Conservation (phyloP, 2,888 invertebrate genomes). For the Synergus itoensis region DNA sequence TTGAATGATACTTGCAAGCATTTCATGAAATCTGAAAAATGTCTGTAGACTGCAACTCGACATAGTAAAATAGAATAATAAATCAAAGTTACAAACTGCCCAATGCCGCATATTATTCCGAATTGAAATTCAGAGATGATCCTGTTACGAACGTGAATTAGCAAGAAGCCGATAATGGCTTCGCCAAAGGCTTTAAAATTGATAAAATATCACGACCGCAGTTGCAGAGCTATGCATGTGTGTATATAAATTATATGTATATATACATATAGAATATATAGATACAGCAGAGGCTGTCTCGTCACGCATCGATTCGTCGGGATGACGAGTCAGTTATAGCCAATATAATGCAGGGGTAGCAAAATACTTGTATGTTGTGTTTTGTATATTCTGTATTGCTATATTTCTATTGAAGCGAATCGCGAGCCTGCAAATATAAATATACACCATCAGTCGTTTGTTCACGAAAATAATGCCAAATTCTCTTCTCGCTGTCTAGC, state of each 20-base stretch:
- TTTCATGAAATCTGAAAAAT: background rate
- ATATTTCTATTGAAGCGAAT: slow-evolving; percentile 43
- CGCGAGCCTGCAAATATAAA: slow-evolving; percentile 53
- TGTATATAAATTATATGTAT: slow-evolving; percentile 26
- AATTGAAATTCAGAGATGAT: slow-evolving; percentile 65
- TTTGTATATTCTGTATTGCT: slow-evolving; percentile 44
- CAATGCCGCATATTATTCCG: slow-evolving; percentile 46
- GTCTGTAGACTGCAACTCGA: background rate
- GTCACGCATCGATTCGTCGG: slow-evolving; percentile 53
- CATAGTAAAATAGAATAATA: slow-evolving; percentile 5
- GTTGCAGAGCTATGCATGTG: background rate
- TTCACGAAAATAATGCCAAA: slow-evolving; percentile 51
- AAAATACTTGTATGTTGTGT: slow-evolving; percentile 43
- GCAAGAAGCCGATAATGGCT: slow-evolving; percentile 64
- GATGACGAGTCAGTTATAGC: slow-evolving; percentile 44
- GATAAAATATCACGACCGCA: slow-evolving; percentile 59
- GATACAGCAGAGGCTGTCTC: slow-evolving; percentile 41
- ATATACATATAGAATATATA: slow-evolving; percentile 50
- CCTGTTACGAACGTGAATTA: slow-evolving; percentile 64
- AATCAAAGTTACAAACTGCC: slow-evolving; percentile 35
- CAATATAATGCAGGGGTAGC: slow-evolving; percentile 38
- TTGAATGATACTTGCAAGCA: too few species aligned
- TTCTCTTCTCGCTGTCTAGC: slow-evolving; percentile 49
- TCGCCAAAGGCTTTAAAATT: slow-evolving; percentile 57
- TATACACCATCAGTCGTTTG: slow-evolving; percentile 52